Base-by-base conservation (phyloP, 2,888 invertebrate genomes). In the Polia nebulosa region DNA sequence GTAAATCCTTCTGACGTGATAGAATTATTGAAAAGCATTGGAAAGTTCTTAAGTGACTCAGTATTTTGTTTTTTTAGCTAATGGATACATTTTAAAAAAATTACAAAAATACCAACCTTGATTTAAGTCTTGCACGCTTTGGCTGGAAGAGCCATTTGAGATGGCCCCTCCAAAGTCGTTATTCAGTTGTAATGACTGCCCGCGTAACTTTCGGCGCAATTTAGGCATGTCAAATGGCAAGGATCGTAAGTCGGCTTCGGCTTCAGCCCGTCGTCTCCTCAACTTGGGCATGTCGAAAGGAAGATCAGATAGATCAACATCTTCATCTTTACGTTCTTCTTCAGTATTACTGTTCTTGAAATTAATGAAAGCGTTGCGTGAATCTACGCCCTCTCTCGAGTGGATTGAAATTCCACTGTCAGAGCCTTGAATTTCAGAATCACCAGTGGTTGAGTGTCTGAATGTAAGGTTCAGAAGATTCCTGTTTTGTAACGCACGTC, bases 181-280 rank as follows among this genome's bases (percentile, higher is more conserved):
- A 71, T 97, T 97, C 83, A 97, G 96, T 85, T 96, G 96, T 73
- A 96, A 83, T 3, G 96, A 96, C 75, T 96, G 94, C 76, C 97
- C 97, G 78, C 98, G 96, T 84, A 98, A 93, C 78, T 98, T 97
- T 61, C 98, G 96, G 75, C 98, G 96, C 68, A 98, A 94, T 93
- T 98, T 98, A 36, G 98, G 98, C 98, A 98, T 98, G 90, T 98
- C 98, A 90, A 98, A 98, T 66, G 98, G 98, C 88, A 98, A 96
- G 89, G 98, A 97, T 77, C 97, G 96, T 60, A 98, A 94, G 89
- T 98, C 98, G 51, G 98, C 97, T 80, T 98, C 98, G 62, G 97
- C 97, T 86, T 97, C 97, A 83, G 97, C 96, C 69, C 97, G 93
- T 85, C 97, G 96, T 76, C 98, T 96, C 68, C 98, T 96, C 79